These are phyloP conservation scores for Gryllus longicercus DNA, from an alignment of 2,888 invertebrate species.

Conservation along the genomic window DNA sequence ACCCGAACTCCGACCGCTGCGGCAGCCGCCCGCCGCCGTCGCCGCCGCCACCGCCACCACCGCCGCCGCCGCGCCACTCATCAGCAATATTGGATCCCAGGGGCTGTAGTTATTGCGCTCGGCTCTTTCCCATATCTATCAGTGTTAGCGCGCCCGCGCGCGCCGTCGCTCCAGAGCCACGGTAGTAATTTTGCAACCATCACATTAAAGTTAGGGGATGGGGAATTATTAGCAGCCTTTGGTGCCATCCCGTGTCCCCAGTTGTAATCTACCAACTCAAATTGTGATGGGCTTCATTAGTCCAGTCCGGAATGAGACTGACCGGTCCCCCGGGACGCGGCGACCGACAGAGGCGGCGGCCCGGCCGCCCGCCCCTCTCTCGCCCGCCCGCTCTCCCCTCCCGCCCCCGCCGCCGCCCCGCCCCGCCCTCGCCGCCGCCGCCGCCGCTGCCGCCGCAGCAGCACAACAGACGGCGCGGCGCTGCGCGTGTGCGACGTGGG, in stretches of 20 bases:
- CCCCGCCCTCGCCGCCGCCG: background rate
- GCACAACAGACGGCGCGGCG: slow-evolving; percentile 17
- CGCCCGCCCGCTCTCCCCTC: background rate
- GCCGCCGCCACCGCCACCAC: background rate
- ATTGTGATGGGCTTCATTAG: slow-evolving; percentile 38
- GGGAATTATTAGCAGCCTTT: slow-evolving; percentile 37
- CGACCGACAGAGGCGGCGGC: slow-evolving; percentile 6
- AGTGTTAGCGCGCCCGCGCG: slow-evolving; percentile 24
- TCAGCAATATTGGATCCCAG: slow-evolving; percentile 34
- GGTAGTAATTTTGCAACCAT: slow-evolving; percentile 35
- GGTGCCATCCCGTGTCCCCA: slow-evolving; percentile 35
- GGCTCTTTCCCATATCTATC: slow-evolving; percentile 34
- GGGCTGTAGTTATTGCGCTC: slow-evolving; percentile 35
- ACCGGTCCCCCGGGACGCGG: slow-evolving; percentile 33
- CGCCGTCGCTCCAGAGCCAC: slow-evolving; percentile 12
- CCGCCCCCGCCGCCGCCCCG: background rate
- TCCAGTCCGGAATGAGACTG: slow-evolving; percentile 36
- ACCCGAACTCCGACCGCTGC: slow-evolving; percentile 17
- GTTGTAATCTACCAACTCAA: slow-evolving; percentile 38
- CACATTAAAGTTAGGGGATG: slow-evolving; percentile 36
- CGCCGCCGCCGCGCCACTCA: slow-evolving; percentile 33
- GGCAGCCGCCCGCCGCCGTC: background rate
- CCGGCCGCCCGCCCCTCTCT: background rate
- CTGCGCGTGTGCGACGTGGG: slow-evolving; percentile 6
- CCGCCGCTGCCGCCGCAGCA: background rate